These are phyloP conservation scores for Atta colombica DNA, from an alignment of 1,140 invertebrate genomes.

Conservation along the genomic window DNA sequence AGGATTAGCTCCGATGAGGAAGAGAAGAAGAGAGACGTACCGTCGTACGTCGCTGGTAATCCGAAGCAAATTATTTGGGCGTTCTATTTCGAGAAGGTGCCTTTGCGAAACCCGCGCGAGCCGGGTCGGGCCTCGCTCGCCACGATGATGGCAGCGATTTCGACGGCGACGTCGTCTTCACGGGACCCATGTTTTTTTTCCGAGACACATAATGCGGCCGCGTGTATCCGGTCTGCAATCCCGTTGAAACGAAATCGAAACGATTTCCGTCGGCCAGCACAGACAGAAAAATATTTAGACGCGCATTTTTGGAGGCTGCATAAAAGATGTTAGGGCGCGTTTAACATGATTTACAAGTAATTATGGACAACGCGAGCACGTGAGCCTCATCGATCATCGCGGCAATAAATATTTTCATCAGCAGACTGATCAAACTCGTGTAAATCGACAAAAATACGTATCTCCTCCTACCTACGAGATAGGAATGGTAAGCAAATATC, in stretches of 20 bases:
- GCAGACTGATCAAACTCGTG: constrained; percentile 33
- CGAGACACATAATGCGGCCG: constrained; percentile 15
- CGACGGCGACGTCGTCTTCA: constrained; percentile 62
- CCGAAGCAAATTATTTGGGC: constrained; percentile 87
- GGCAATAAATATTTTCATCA: constrained; percentile 75
- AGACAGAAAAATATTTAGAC: constrained; percentile 38
- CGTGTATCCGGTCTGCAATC: neutral
- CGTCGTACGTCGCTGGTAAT: constrained; percentile 83
- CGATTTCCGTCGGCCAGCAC: neutral
- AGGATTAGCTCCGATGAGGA: constrained; percentile 36
- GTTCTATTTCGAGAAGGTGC: constrained; percentile 87
- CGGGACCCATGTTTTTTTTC: neutral
- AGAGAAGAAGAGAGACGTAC: constrained; percentile 63
- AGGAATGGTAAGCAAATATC: neutral
- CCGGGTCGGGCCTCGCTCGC: constrained; percentile 79
- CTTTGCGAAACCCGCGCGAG: constrained; percentile 85
- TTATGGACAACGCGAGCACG: constrained; percentile 32
- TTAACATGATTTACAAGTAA: constrained; percentile 7
- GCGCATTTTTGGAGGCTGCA: neutral
- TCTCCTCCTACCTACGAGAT: neutral
- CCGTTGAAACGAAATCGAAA: neutral
- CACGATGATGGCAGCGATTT: constrained; percentile 63
- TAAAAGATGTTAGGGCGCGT: neutral
- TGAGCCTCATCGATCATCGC: constrained; percentile 63
- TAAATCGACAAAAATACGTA: constrained; percentile 70